Conservation (phyloP, 2,888 invertebrate genomes). For the Heliconius cydno region DNA sequence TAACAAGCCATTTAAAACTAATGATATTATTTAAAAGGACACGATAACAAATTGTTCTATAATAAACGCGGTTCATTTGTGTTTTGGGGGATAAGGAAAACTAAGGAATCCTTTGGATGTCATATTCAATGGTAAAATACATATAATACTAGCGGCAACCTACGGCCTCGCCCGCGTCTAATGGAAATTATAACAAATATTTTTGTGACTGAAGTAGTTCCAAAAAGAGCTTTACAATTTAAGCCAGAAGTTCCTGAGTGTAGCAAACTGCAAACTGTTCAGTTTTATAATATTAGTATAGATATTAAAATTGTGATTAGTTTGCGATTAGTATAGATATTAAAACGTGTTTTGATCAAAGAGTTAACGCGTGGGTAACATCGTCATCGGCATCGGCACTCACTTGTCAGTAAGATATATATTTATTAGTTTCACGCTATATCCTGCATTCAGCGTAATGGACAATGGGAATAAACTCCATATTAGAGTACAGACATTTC, state of each 20-base stretch:
- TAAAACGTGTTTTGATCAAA: background rate
- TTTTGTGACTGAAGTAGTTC: too few species aligned
- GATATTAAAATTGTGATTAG: background rate
- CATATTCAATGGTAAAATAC: too few species aligned
- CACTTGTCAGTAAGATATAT: too few species aligned
- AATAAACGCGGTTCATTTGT: background rate
- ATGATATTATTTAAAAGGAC: constrained; percentile 20
- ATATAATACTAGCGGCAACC: too few species aligned
- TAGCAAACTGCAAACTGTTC: background rate
- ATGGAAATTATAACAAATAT: too few species aligned
- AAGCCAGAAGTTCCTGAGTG: background rate
- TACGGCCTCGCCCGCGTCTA: too few species aligned
- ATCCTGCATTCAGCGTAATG: background rate
- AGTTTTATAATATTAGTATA: background rate
- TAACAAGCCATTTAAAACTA: constrained; percentile 3
- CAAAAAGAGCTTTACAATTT: background rate
- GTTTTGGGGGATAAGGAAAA: background rate
- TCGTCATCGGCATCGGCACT: background rate
- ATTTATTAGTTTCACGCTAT: background rate
- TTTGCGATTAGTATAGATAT: background rate
- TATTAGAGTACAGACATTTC: too few species aligned
- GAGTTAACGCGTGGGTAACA: background rate
- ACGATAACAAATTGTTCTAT: constrained; percentile 9
- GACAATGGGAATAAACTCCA: background rate
- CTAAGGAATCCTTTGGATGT: background rate